phyloP scores from a whole-genome alignment of 1,140 invertebrate species.

The Anastrepha ludens region DNA sequence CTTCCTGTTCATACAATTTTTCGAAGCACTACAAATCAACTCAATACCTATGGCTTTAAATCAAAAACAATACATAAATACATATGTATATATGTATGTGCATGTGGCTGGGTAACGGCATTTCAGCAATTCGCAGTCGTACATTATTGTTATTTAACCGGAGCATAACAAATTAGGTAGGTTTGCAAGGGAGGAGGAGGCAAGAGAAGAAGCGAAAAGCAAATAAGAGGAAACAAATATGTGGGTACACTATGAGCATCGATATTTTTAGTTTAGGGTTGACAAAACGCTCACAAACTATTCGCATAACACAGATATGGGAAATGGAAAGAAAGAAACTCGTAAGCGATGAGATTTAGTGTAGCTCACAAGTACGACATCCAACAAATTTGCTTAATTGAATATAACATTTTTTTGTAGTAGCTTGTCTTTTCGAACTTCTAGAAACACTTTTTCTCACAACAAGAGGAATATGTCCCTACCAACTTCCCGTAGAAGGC shows the following conservation, averaged over 20 bases:
- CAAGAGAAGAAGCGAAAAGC: neutral
- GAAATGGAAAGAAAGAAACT: neutral
- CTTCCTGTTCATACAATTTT: neutral
- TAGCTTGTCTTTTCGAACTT: too few relatives aligned
- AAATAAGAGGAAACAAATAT: neutral
- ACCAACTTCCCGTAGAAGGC: too few relatives aligned
- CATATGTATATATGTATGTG: neutral
- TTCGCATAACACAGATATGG: too few relatives aligned
- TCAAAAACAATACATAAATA: neutral
- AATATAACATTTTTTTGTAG: too few relatives aligned
- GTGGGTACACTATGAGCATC: neutral
- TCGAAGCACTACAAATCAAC: neutral
- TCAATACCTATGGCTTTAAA: neutral
- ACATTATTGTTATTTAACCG: constrained; percentile 12
- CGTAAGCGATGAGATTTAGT: too few relatives aligned
- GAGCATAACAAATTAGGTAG: neutral
- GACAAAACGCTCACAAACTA: neutral
- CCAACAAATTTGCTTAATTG: too few relatives aligned
- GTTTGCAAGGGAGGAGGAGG: neutral
- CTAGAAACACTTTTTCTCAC: too few relatives aligned
- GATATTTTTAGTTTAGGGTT: neutral
- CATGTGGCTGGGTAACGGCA: neutral
- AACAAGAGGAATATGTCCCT: too few relatives aligned
- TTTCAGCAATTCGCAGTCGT: constrained; percentile 5
- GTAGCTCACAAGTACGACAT: too few relatives aligned